Base-by-base conservation (phyloP, 2,888 invertebrate species). In the Plagiodera versicolora region DNA sequence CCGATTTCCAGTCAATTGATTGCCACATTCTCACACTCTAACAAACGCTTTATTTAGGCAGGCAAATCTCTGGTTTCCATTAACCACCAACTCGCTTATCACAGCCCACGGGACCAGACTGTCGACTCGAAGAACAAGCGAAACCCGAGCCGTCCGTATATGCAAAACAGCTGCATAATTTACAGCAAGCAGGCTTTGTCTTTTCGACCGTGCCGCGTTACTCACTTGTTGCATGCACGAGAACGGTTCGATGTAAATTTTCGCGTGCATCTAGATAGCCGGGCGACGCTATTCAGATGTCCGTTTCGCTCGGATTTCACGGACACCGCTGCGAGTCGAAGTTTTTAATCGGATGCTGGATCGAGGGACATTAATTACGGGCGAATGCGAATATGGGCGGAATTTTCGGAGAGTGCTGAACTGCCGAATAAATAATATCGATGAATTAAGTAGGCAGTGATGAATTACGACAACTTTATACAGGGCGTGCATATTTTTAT, bases 111-210 rank as follows among this genome's bases (percentile, higher is more conserved):
- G 3, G 4, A 39, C 39, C n/a, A 39, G 39, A 39, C 39, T 58
- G 17, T 19, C 58, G 54, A 35, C 45, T 28, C 28, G 18, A 58
- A 48, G 53, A 48, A 51, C 67, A 66, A 66, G 66, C 61, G 64
- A 65, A 64, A 68, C 67, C 62, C 67, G 66, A 63, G 61, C 61
- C 64, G 64, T 67, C 61, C 64, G 64, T 67, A 72, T 67, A 72
- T 72, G 72, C 70, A 72, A 72, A 72, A 70, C 70, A 70, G 69
- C 68, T 69, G 69, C 67, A 58, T 58, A 24, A 24, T 24, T 24
- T 24, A 24, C 24, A 24, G 24, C 53, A 51, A 57, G 64, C 30
- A 49, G 44, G 49, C 67, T 67, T 66, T 70, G 68, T 68, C 69
- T 39, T 39, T 39, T 63, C 65, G 51, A 63, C 63, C 66, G 65